These are phyloP conservation scores for Hylomyscus alleni DNA, from an alignment of 2,797 vertebrate species.

Conservation along the genomic window DNA sequence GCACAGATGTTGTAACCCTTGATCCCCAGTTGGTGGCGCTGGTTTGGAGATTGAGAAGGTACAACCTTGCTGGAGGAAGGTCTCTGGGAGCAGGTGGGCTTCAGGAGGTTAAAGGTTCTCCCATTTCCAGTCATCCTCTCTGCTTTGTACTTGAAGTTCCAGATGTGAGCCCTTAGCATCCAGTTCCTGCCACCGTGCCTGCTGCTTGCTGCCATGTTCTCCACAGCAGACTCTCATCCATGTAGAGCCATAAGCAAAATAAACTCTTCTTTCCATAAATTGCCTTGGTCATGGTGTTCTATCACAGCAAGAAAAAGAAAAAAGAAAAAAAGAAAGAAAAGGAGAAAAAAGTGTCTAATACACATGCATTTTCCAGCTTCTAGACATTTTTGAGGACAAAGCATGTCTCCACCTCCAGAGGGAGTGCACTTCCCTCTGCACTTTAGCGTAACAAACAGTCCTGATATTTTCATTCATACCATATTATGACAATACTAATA, in stretches of 20 bases:
- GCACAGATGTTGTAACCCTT: not conserved
- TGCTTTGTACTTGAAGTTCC: not conserved
- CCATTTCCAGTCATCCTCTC: not conserved
- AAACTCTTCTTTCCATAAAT: not conserved
- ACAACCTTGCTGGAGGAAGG: not conserved
- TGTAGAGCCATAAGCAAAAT: not conserved
- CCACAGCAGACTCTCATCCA: not conserved
- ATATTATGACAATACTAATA: slow-evolving; percentile 20
- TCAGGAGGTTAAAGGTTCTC: not conserved
- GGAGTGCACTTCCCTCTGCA: not conserved
- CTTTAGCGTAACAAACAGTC: not conserved
- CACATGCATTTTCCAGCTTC: not conserved
- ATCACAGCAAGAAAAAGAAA: not conserved
- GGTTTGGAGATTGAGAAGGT: not conserved
- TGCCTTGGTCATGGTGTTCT: not conserved
- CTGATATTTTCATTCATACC: slow-evolving; percentile 36
- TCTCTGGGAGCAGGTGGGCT: not conserved
- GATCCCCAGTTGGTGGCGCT: not conserved
- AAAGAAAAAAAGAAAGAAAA: not conserved
- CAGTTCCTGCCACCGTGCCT: not conserved
- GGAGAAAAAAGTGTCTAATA: no score
- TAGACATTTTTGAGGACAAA: slow-evolving; percentile 28
- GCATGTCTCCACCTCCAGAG: not conserved
- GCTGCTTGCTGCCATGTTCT: not conserved
- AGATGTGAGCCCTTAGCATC: no score